A percentile compares a stretch with the other conserved stretches of the same genome.
Conservation (phyloP, 2,888 invertebrate species). For the Geotrupes spiniger region DNA sequence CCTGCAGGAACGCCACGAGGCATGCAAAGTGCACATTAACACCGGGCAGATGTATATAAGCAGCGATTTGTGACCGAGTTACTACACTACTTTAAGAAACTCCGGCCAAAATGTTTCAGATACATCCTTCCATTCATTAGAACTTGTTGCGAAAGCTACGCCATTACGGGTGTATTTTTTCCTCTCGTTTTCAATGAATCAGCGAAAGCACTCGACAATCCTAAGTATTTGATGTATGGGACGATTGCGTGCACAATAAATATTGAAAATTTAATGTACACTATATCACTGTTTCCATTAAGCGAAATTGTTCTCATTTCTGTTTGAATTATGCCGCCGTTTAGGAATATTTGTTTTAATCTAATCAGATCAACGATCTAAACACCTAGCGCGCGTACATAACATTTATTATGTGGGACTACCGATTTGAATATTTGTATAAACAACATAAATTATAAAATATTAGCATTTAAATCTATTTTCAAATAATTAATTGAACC, state of each 20-base stretch:
- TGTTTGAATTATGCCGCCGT: no score
- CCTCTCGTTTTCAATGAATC: constrained; percentile 3
- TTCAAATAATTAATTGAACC: no score
- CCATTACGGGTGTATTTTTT: background rate
- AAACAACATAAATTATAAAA: no score
- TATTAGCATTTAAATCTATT: no score
- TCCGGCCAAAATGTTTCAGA: constrained; percentile 12
- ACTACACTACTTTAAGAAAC: constrained; percentile 7
- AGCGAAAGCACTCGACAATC: background rate
- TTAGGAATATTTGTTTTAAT: no score
- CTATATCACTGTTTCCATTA: background rate
- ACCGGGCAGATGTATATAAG: constrained; percentile 28
- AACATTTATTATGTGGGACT: no score
- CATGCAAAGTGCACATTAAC: constrained; percentile 35
- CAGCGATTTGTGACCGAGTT: constrained; percentile 45
- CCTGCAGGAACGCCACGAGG: constrained; percentile 25
- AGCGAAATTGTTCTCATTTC: no score
- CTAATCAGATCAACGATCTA: no score
- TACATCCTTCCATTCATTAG: constrained; percentile 21
- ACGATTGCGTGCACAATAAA: constrained; percentile 1
- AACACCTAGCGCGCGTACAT: no score
- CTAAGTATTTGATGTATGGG: constrained; percentile 4
- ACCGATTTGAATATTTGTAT: no score
- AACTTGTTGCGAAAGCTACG: constrained; percentile 18
- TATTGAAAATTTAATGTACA: background rate